phyloP scores from a whole-genome alignment of 1,140 invertebrate genomes.

The Acromyrmex echinatior region DNA sequence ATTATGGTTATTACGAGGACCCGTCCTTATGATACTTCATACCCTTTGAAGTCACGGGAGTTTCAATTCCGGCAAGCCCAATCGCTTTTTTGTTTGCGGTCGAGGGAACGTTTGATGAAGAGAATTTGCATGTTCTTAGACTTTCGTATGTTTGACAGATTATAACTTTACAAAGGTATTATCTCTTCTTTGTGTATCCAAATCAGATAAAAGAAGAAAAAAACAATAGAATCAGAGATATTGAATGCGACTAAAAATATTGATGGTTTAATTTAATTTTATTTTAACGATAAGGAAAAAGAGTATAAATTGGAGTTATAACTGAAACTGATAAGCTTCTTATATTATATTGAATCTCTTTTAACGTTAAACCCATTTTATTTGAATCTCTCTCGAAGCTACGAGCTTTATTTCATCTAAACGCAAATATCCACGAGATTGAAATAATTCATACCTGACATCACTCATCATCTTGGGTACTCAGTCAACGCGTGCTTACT shows the following conservation, averaged over 20 bases:
- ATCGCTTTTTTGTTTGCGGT: slow-evolving; percentile 59
- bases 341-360: background rate
- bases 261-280: slow-evolving; percentile 18
- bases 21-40: slow-evolving; percentile 78
- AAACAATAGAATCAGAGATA: background rate
- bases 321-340: background rate
- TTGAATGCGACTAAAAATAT: background rate
- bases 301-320: slow-evolving; percentile 4
- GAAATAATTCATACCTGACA: slow-evolving; percentile 8
- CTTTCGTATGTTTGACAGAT: slow-evolving; percentile 11
- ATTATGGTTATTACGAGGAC: slow-evolving; percentile 81
- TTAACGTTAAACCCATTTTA: slow-evolving; percentile 8
- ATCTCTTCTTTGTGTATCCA: background rate
- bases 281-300: background rate
- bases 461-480: slow-evolving; percentile 36
- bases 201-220: background rate
- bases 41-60: slow-evolving; percentile 73
- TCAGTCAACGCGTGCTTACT: background rate
- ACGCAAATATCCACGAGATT: slow-evolving; percentile 26
- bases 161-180: background rate
- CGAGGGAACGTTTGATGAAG: slow-evolving; percentile 37
- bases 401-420: slow-evolving; percentile 27
- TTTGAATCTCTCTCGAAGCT: slow-evolving; percentile 36
- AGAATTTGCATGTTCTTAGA: slow-evolving; percentile 16
- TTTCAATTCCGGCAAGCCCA: slow-evolving; percentile 60